Base-by-base conservation (phyloP, 1,140 invertebrate species). In the Cardiocondyla obscurior region DNA sequence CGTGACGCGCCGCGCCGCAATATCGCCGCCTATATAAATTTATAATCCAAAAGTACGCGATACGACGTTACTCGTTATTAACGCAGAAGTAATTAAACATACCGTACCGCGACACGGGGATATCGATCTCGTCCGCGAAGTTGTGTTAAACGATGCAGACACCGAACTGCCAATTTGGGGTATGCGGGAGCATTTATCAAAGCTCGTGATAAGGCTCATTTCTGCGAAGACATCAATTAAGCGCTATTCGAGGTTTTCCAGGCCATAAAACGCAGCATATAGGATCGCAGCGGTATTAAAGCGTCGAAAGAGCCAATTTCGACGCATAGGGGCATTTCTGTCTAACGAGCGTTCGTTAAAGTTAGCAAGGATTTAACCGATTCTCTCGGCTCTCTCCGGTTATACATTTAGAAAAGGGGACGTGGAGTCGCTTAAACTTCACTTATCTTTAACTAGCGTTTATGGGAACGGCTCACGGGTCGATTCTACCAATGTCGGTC, bases 81-180 rank as follows among this genome's bases (percentile, higher is more conserved):
- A 39, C 5, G 42, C n/a, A 67, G 46, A 76, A 22, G 33, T 30
- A 42, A 58, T 73, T 39, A 73, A 73, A 39, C 55, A 36, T 42
- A 22, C 14, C 22, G 53, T 42, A 25, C 22, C 10, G 36, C 36
- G n/a, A 16, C 33, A 28, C 30, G 19, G 22, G 22, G 33, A 57
- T 73, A 73, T 73, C 25, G 51, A 73, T 73, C 30, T 73, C 36
- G 22, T 22, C 8, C 28, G 12, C 19, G 30, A 12, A 70, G 30
- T 36, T 16, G 19, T 36, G 19, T 36, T 14, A 28, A 12, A 69
- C n/a, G 28, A 25, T n/a, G 44, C 42, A 53, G 46, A 70, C 28
- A 53, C n/a, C 28, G 46, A 70, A 36, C 67, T 51, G 65, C 65
- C 65, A 69, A 69, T 69, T 69, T 72, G 30, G 8, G 25, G n/a